phyloP scores from a whole-genome alignment of 2,797 vertebrate genomes.

The Neosalanx taihuensis region DNA sequence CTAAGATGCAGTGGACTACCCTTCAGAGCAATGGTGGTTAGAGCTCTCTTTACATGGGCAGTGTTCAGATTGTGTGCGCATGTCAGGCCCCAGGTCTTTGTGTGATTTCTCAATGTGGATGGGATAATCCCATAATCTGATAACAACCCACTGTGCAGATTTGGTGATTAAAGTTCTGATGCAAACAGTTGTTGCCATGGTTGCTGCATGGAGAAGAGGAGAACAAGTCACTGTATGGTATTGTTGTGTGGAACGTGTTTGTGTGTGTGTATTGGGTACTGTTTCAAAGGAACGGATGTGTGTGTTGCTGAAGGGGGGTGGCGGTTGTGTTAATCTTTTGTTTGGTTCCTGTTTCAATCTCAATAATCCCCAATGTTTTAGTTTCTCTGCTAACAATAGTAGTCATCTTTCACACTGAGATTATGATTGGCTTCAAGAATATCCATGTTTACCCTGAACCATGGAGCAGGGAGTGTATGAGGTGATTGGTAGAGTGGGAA shows the following conservation, averaged over 20 bases:
- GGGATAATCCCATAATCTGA: conserved; percentile 77
- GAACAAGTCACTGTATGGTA: conserved; percentile 10
- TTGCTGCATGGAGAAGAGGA: conserved; percentile 45
- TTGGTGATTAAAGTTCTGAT: conserved; percentile 72
- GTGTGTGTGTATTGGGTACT: conserved; percentile 3
- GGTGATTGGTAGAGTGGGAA: neutral
- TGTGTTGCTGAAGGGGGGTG: neutral
- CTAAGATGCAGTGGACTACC: no score
- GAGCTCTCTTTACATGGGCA: neutral
- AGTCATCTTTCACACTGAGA: neutral
- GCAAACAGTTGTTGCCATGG: conserved; percentile 68
- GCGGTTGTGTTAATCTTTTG: neutral
- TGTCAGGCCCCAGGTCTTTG: conserved; percentile 31
- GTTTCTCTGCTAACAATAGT: conserved; percentile 8
- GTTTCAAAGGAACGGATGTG: neutral
- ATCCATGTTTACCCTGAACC: neutral
- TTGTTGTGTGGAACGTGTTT: conserved; percentile 13
- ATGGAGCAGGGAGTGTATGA: neutral
- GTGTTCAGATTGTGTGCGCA: conserved; percentile 18
- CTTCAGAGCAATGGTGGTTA: no score
- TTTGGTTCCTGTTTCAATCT: neutral
- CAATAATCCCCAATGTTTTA: conserved; percentile 13
- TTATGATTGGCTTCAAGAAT: conserved; percentile 6
- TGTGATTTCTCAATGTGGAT: conserved; percentile 64
- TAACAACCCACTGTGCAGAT: conserved; percentile 74